phyloP scores from a whole-genome alignment of 2,113 vertebrate species.

The Pitta sordida region DNA sequence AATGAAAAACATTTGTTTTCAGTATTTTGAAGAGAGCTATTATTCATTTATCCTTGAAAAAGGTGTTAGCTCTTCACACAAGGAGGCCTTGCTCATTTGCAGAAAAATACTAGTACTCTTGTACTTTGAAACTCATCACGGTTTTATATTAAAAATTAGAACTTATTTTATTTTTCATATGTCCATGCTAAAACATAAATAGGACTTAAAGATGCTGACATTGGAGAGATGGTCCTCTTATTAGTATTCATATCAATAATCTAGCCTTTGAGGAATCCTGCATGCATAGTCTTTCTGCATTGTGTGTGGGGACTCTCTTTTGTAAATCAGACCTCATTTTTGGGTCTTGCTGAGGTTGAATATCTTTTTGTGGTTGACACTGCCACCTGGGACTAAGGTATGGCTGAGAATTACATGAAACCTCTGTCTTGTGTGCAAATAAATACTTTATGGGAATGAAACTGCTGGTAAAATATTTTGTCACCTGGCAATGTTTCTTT shows the following conservation, averaged over 20 bases:
- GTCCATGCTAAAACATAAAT: background rate
- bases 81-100: background rate
- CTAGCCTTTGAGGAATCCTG: background rate
- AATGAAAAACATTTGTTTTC: constrained; percentile 31
- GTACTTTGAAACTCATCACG: background rate
- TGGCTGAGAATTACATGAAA: background rate
- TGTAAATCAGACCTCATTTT: background rate
- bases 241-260: background rate
- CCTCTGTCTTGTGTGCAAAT: background rate
- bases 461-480: background rate
- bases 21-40: background rate
- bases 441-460: background rate
- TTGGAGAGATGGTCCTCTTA: fast-evolving
- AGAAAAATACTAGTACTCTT: background rate
- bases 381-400: background rate
- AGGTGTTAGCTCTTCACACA: background rate
- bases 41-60: background rate
- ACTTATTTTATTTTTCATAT: background rate
- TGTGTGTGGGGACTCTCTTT: background rate
- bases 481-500: background rate
- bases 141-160: background rate
- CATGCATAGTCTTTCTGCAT: background rate
- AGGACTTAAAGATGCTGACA: background rate
- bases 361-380: background rate
- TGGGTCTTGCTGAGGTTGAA: background rate